Evolutionary conservation across 2,888 invertebrate species (phyloP), one percentile per base, ranked within the genome.

Genomic region (Cephus pulcher): DNA sequence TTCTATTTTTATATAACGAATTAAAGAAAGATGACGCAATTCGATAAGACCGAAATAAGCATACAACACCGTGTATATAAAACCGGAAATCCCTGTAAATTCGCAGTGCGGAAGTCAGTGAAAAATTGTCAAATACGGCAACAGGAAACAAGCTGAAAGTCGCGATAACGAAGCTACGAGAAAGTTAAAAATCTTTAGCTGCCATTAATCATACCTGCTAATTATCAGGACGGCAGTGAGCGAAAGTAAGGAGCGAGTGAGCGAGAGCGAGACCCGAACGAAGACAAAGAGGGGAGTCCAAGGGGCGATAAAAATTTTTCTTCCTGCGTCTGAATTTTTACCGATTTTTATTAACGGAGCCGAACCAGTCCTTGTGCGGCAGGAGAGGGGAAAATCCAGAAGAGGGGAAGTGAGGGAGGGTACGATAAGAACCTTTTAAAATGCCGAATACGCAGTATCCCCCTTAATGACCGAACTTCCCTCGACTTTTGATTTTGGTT

Each of bases 141-240:
- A 40, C 71, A 34, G 40, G 0, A 37, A 40, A 75, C 23, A 30
- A 34, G 30, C 32, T 33, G n/a, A 12, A n/a, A 23, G 3, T 40
- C 32, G 34, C 32, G 40, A 35, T 12, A n/a, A 75, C 69, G 37
- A 75, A 75, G 71, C 69, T 69, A 4, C 30, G 2, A 68, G 34
- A 33, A 68, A 78, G 71, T 76, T 73, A 69, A 78, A 73, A 37
- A 78, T 33, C 73, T 69, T 76, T 76, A 56, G n/a, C 68, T 9
- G 23, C 71, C 33, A 76, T 78, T 78, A 56, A 78, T 76, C 37
- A 34, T 74, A n/a, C 30, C 32, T 12, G 37, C 73, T 78, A 78
- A 78, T 78, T 76, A 73, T 68, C 71, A 6, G 32, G 23, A 1
- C 32, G 3, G 1, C 56, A 6, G 9, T 23, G 9, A 56, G 1